A percentile compares a stretch with the other conserved stretches of the same genome.
Evolutionary conservation across 2,888 invertebrate species (phyloP).

Genomic region (Epinotia bilunana): DNA sequence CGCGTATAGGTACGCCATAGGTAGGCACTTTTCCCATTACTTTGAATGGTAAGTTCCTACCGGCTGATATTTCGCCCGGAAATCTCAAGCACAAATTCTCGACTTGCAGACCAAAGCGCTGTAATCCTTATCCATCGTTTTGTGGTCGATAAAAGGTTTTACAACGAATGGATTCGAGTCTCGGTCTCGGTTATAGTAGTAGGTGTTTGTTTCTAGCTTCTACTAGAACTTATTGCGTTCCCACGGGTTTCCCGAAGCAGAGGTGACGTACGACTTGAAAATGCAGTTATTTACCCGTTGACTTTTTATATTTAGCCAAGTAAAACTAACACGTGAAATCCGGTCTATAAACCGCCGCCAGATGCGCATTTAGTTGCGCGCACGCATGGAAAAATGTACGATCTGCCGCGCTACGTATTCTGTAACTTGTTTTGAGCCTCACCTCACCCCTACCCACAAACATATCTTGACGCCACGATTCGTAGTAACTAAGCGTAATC

Average conservation of each 20-base stretch:
- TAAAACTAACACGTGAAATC: constrained; percentile 52
- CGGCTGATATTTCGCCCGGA: constrained; percentile 8
- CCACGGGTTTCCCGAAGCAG: too few species aligned
- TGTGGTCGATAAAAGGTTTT: not conserved
- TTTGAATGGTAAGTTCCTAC: too few species aligned
- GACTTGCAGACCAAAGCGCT: not conserved
- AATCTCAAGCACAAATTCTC: not conserved
- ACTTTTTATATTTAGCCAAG: constrained; percentile 45
- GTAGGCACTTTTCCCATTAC: too few species aligned
- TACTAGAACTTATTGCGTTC: too few species aligned
- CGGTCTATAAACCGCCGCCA: constrained; percentile 49
- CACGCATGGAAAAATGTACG: constrained; percentile 55
- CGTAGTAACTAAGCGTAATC: too few species aligned
- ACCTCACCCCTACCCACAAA: too few species aligned
- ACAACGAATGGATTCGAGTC: not conserved
- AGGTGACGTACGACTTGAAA: not conserved
- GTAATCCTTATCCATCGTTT: not conserved
- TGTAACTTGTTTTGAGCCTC: too few species aligned
- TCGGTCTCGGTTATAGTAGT: not conserved
- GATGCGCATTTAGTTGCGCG: constrained; percentile 51
- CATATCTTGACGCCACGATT: too few species aligned
- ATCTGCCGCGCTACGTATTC: constrained; percentile 13
- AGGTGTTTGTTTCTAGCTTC: too few species aligned
- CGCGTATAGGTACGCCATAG: too few species aligned
- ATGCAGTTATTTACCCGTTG: constrained; percentile 36